phyloP scores from a whole-genome alignment of 2,113 vertebrate species.

The Sitta europaea region DNA sequence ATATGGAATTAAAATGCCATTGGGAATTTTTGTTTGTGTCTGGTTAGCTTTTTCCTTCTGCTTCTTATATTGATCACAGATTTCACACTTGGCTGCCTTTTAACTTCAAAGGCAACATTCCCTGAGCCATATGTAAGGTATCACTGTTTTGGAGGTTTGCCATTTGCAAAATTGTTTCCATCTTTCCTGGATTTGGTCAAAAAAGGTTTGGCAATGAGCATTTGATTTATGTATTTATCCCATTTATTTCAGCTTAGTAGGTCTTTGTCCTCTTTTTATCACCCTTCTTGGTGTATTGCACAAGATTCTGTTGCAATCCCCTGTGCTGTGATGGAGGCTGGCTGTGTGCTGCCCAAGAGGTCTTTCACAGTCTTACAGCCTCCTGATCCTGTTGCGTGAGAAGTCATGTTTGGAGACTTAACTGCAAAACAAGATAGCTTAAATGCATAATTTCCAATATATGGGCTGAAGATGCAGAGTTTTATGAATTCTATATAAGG shows the following conservation, averaged over 20 bases:
- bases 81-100: slow-evolving; percentile 14
- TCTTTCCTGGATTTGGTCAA: slow-evolving; percentile 13
- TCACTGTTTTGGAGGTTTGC: slow-evolving; percentile 14
- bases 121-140: not conserved
- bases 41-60: slow-evolving; percentile 29
- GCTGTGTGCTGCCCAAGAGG: not conserved
- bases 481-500: not conserved
- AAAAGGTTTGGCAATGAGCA: not conserved
- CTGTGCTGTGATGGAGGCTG: rapidly evolving
- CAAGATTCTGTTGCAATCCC: not conserved
- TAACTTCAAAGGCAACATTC: slow-evolving; percentile 20
- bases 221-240: not conserved
- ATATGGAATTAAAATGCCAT: not conserved
- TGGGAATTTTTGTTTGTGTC: not conserved
- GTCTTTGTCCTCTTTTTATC: not conserved
- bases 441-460: not conserved
- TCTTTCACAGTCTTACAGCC: not conserved
- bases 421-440: not conserved
- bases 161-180: slow-evolving; percentile 13
- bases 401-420: not conserved
- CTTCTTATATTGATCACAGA: slow-evolving; percentile 5
- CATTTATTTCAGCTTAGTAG: not conserved
- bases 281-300: not conserved
- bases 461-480: not conserved
- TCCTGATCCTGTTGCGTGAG: not conserved